Percentiles rank a stretch among this genome's conserved stretches.
These are phyloP conservation scores for Corynorhinus townsendii DNA, from an alignment of 2,113 vertebrate species.

Conservation along the genomic window DNA sequence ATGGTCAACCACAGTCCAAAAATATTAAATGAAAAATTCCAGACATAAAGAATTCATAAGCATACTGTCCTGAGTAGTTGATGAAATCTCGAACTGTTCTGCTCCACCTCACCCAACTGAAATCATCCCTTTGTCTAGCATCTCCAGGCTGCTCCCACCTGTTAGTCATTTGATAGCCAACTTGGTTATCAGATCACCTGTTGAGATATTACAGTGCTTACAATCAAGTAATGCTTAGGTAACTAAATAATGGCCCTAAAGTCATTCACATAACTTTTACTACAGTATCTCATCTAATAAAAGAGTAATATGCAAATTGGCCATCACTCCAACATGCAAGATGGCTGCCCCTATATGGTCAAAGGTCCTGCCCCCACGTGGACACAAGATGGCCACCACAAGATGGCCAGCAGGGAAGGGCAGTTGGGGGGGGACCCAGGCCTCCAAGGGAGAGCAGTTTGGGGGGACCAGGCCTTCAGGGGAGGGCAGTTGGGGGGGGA, in stretches of 20 bases:
- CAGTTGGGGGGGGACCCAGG: too few relatives aligned
- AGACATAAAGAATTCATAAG: neutral
- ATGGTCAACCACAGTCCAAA: neutral
- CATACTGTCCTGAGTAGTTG: neutral
- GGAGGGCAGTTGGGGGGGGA: too few relatives aligned
- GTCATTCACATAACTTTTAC: neutral
- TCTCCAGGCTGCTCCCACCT: neutral
- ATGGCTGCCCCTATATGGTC: too few relatives aligned
- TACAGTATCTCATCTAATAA: neutral
- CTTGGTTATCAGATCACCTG: neutral
- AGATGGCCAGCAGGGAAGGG: too few relatives aligned
- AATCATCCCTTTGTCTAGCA: neutral
- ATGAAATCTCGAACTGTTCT: neutral
- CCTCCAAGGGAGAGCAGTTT: too few relatives aligned
- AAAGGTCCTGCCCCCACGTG: too few relatives aligned
- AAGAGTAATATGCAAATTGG: too few relatives aligned
- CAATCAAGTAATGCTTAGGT: neutral
- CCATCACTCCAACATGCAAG: too few relatives aligned
- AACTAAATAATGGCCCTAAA: neutral
- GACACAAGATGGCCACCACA: too few relatives aligned
- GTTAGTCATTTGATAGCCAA: too few relatives aligned
- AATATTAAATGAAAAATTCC: neutral
- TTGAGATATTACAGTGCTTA: neutral
- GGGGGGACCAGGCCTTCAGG: too few relatives aligned
- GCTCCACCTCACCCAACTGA: neutral